These are phyloP conservation scores for Ambastaia sidthimunki DNA, from an alignment of 2,797 vertebrate species.

Conservation along the genomic window DNA sequence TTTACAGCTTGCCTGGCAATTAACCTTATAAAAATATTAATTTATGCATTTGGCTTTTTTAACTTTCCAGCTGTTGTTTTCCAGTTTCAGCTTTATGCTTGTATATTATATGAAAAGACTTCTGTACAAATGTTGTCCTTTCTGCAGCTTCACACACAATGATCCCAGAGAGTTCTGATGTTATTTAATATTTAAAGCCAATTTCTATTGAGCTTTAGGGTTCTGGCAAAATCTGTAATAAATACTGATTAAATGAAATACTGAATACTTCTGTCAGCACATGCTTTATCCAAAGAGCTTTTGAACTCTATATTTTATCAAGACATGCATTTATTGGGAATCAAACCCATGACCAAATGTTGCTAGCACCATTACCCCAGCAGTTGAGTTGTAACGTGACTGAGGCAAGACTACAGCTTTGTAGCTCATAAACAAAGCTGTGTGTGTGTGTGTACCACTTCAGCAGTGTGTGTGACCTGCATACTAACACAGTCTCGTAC, in stretches of 20 bases:
- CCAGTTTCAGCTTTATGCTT: neutral
- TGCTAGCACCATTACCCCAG: neutral
- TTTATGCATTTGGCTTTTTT: neutral
- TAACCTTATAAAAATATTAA: neutral
- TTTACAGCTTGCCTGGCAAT: neutral
- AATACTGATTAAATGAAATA: neutral
- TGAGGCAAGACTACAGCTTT: slow-evolving; percentile 2
- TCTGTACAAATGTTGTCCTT: neutral
- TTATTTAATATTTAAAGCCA: neutral
- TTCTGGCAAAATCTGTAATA: neutral
- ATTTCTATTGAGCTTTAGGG: neutral
- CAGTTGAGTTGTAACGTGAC: neutral
- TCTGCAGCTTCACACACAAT: neutral
- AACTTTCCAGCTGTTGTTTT: neutral
- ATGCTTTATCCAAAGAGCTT: neutral
- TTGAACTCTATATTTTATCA: neutral
- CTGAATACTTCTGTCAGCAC: neutral
- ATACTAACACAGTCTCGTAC: slow-evolving; percentile 74
- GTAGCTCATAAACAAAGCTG: slow-evolving; percentile 14
- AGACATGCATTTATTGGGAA: neutral
- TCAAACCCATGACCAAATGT: neutral
- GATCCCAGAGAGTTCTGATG: neutral
- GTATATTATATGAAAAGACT: neutral
- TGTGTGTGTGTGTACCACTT: slow-evolving; percentile 40
- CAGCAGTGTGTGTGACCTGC: slow-evolving; percentile 68